Base-by-base conservation (phyloP, 2,113 vertebrate species). In the Ochotona princeps region DNA sequence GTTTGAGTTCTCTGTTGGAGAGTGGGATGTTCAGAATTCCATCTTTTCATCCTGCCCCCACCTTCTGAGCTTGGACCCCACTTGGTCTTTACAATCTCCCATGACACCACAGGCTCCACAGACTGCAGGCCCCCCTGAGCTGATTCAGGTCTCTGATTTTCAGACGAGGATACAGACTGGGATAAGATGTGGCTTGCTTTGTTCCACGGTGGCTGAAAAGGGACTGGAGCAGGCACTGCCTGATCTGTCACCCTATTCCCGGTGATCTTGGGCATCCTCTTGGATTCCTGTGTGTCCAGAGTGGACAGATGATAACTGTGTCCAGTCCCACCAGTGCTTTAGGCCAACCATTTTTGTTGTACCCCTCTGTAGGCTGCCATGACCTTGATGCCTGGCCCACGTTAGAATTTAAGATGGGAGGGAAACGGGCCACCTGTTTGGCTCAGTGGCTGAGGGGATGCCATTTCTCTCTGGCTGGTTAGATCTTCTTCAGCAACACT, bases 381-480 rank as follows among this genome's bases (percentile, higher is more conserved):
- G 30, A 25, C 79, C 54, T 1, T 20, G 66, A 83, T n/a, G 21
- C 1, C 60, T 78, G 72, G 70, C 54, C 15, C 9, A 54, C 35
- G 28, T 89, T 66, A 84, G 79, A 72, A 83, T 67, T 11, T 87
- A 60, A 7, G 14, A n/a, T 82, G 5, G 35, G 79, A 35, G 47
- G 72, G 63, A 87, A 80, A 32, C 4, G 11, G 32, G 35, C 51
- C 83, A 32, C 1, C 21, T 26, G 44, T 76, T 30, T 66, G 20
- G 69, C 44, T 47, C n/a, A 65, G 13, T 54, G 47, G 26, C 21
- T 1, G 2, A 81, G 32, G 54, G 12, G 7, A 60, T 83, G 8
- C 35, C 35, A 38, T 76, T 92, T 89, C 78, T 91, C 75, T 83
- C 57, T 78, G 78, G 69, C 67, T 73, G 65, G 26, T 30, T 80